phyloP scores from a whole-genome alignment of 2,888 invertebrate species.

The Amphipyra tragopoginis region DNA sequence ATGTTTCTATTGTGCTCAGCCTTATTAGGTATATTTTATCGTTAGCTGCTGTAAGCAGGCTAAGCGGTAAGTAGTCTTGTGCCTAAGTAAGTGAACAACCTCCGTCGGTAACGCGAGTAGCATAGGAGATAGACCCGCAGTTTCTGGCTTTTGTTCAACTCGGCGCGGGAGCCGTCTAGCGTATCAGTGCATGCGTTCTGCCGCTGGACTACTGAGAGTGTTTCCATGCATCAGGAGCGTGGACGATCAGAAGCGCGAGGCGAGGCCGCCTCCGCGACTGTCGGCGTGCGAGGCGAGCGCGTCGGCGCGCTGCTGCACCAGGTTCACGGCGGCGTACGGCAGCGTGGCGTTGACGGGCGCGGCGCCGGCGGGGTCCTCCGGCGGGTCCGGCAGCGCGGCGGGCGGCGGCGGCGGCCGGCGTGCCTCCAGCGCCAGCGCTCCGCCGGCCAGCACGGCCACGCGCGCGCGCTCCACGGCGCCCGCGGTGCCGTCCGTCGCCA shows the following conservation, averaged over 20 bases:
- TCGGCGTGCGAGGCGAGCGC: conserved; percentile 92
- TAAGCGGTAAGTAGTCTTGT: too few species aligned
- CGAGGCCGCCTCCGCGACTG: conserved; percentile 92
- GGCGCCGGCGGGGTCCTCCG: conserved; percentile 52
- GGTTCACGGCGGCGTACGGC: conserved; percentile 91
- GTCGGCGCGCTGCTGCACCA: conserved; percentile 91
- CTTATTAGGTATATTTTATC: too few species aligned
- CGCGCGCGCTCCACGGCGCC: conserved; percentile 67
- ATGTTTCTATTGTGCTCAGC: too few species aligned
- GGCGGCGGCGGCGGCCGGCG: conserved; percentile 57
- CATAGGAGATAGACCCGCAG: too few species aligned
- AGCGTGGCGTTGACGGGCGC: conserved; percentile 49
- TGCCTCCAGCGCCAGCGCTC: conserved; percentile 59
- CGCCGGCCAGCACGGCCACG: conserved; percentile 55
- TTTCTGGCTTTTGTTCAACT: too few species aligned
- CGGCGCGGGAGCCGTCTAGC: too few species aligned
- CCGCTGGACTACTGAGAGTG: too few species aligned
- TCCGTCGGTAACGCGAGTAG: too few species aligned
- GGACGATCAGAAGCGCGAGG: conserved; percentile 90
- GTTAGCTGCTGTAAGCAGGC: too few species aligned
- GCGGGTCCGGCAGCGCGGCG: conserved; percentile 55
- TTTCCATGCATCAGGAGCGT: too few species aligned
- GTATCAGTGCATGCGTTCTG: too few species aligned
- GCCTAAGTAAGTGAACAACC: too few species aligned
- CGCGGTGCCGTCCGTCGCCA: conserved; percentile 59